These are phyloP conservation scores for Phrixothrix hirtus DNA, from an alignment of 2,888 invertebrate genomes.

Conservation along the genomic window DNA sequence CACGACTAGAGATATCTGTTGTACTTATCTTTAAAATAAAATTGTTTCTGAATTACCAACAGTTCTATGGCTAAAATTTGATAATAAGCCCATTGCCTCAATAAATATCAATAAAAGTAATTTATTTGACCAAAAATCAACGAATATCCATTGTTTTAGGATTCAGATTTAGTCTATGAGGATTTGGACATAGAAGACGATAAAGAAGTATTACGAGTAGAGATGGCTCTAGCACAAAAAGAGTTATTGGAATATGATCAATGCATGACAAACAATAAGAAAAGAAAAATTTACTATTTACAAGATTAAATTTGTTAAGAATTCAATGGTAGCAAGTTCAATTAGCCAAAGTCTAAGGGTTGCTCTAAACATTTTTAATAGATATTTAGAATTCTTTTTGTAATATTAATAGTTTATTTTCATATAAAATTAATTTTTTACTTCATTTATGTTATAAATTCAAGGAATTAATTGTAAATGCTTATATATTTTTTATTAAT, in stretches of 20 bases:
- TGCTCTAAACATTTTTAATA: constrained; percentile 7
- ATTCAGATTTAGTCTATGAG: constrained; percentile 73
- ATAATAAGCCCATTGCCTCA: no score
- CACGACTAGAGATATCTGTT: no score
- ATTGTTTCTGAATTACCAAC: no score
- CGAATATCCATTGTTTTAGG: constrained; percentile 53
- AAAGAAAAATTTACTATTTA: constrained; percentile 28
- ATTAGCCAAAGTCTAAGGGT: constrained; percentile 13
- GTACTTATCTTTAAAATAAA: no score
- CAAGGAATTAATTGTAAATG: no score
- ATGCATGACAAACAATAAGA: constrained; percentile 45
- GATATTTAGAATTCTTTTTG: constrained; percentile 9
- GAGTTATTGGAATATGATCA: constrained; percentile 52
- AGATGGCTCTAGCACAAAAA: constrained; percentile 55
- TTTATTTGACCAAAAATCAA: no score
- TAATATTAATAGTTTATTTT: constrained; percentile 13
- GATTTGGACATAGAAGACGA: constrained; percentile 73
- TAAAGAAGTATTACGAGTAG: constrained; percentile 52
- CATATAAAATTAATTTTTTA: background rate
- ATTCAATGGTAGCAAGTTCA: constrained; percentile 3
- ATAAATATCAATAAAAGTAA: no score
- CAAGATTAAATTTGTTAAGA: constrained; percentile 23
- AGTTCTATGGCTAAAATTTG: no score
- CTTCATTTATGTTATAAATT: no score
- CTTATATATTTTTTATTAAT: no score